A percentile compares a stretch with the other conserved stretches of the same genome.
These are phyloP conservation scores for Arctopsyche grandis DNA, from an alignment of 1,140 invertebrate genomes.

Conservation along the genomic window DNA sequence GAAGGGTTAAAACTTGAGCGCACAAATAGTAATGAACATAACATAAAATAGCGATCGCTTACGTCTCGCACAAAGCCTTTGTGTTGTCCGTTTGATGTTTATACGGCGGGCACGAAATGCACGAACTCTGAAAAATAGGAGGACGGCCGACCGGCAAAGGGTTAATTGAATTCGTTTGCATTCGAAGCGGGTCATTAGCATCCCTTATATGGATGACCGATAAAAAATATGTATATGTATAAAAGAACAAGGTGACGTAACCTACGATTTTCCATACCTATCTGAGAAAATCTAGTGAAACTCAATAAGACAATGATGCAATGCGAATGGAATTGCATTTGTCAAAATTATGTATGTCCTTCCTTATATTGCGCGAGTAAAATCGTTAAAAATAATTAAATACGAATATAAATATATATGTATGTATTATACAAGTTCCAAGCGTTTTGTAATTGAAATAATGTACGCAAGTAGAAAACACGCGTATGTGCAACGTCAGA, in stretches of 20 bases:
- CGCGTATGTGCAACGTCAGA: neutral
- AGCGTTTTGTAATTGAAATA: conserved; percentile 11
- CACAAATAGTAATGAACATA: conserved; percentile 27
- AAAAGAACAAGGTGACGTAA: neutral
- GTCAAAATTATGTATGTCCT: no score
- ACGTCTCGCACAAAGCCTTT: conserved; percentile 30
- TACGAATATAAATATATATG: neutral
- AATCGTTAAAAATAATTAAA: neutral
- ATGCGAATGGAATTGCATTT: no score
- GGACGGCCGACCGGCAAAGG: neutral
- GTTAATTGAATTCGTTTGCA: conserved; percentile 22
- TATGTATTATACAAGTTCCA: neutral
- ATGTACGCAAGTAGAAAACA: conserved; percentile 21
- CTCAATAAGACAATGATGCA: no score
- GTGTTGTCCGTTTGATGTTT: conserved; percentile 38
- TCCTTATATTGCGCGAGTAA: no score
- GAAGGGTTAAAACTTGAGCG: neutral
- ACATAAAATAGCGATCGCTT: conserved; percentile 16
- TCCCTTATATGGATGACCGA: neutral
- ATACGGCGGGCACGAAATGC: conserved; percentile 12
- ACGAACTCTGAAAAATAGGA: neutral
- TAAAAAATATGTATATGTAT: neutral
- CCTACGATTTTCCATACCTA: neutral
- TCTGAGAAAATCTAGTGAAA: neutral
- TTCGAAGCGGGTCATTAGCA: conserved; percentile 20